phyloP scores from a whole-genome alignment of 2,113 vertebrate species.

The Cyphomyrus plagiostoma region DNA sequence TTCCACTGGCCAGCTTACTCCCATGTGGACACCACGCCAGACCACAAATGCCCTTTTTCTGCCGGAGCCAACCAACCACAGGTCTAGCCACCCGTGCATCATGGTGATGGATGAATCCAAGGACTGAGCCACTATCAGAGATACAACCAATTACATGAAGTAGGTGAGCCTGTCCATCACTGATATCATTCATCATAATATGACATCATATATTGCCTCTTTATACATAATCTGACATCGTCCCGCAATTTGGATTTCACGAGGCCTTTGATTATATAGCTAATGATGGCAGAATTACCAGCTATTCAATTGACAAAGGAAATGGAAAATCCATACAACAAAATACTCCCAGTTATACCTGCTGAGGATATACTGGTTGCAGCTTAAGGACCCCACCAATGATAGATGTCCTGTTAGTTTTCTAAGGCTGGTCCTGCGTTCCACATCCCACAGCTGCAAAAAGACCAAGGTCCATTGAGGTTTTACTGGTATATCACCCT shows the following conservation, averaged over 20 bases:
- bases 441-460: slow-evolving; percentile 65
- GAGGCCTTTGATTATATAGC: neutral
- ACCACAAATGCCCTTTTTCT: slow-evolving; percentile 57
- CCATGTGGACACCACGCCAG: slow-evolving; percentile 64
- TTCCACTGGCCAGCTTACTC: slow-evolving; percentile 58
- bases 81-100: slow-evolving; percentile 51
- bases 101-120: slow-evolving; percentile 60
- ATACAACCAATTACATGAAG: neutral
- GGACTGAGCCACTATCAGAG: slow-evolving; percentile 58
- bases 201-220: neutral
- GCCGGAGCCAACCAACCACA: slow-evolving; percentile 42
- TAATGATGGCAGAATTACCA: neutral
- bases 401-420: slow-evolving; percentile 57
- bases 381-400: slow-evolving; percentile 63
- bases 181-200: neutral
- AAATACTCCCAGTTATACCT: slow-evolving; percentile 53
- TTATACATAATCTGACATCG: neutral
- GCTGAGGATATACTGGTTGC: slow-evolving; percentile 69
- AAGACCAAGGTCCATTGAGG: slow-evolving; percentile 5
- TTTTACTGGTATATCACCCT: neutral
- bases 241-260: neutral
- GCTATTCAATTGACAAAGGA: neutral
- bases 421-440: slow-evolving; percentile 55
- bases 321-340: neutral
- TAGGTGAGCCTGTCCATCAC: neutral